Evolutionary conservation across 2,797 vertebrate species (phyloP).

Genomic region (Sitta carolinensis): DNA sequence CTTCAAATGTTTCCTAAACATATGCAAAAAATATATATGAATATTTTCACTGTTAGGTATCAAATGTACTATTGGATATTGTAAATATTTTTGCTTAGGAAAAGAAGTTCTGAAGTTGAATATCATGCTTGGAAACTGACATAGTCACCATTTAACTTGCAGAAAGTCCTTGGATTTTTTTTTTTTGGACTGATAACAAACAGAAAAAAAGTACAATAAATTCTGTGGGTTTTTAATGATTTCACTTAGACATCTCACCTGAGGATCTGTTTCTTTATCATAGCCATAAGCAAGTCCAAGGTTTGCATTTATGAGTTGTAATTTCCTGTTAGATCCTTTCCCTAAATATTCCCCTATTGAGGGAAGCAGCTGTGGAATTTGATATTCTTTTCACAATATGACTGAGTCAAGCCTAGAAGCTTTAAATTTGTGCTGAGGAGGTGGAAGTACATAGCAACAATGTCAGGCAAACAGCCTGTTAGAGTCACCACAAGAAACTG

Average conservation of each 20-base stretch:
- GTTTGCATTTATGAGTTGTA: not conserved
- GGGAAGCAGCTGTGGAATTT: slow-evolving; percentile 1
- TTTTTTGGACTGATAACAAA: not conserved
- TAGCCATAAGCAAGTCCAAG: not conserved
- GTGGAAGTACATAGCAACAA: not conserved
- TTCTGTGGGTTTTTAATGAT: not conserved
- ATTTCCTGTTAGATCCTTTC: not conserved
- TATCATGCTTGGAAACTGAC: not conserved
- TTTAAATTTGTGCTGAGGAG: slow-evolving; percentile 15
- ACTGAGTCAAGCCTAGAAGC: not conserved
- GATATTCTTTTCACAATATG: not conserved
- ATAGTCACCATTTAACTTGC: not conserved
- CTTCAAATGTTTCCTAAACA: not conserved
- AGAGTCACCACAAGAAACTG: not conserved
- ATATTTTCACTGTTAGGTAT: not conserved
- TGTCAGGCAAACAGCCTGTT: not conserved
- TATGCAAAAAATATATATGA: not conserved
- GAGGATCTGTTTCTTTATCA: not conserved
- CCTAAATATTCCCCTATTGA: not conserved
- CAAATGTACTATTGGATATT: not conserved
- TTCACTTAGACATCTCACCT: not conserved
- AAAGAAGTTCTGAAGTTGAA: not conserved
- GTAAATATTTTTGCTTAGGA: not conserved
- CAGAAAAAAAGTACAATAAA: not conserved
- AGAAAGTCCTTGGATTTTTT: not conserved